Evolutionary conservation across 1,140 invertebrate genomes (phyloP), one percentile per base, ranked within the genome.

Genomic region (Chymomyza costata): DNA sequence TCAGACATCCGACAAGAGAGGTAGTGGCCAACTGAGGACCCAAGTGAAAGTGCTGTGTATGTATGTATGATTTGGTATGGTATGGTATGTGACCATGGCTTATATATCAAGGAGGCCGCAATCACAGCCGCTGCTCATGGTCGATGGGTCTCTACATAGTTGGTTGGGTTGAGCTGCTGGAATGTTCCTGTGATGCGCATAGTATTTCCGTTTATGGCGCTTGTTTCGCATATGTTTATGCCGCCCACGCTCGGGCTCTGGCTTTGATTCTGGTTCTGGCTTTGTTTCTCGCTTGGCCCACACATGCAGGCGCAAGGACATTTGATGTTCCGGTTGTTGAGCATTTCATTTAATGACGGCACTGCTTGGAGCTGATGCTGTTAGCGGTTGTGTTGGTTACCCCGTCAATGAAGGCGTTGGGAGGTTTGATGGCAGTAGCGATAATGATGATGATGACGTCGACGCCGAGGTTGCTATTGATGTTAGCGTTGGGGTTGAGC

Each of bases 311-410:
- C 45, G 53, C 63, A 63, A 63, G 59, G 60, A 60, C 60, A 64
- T 51, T 64, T 50, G 60, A 31, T 54, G 51, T 64, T 67, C 60
- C 64, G 60, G 50, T 59, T 67, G 49, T 64, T 67, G 55, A 64
- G 43, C 61, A 64, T 37, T 51, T 64, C 60, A 55, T 47, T 55
- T 48, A 67, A 66, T 66, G 63, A 66, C 47, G 49, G n/a, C 48
- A 43, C 46, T 54, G 63, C 32, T 48, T 32, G 46, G 16, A 13
- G 16, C 17, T 37, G 17, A 16, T 40, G 35, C 14, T 40, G 60
- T 50, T 66, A 54, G 55, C 60, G n/a, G n/a, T n/a, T n/a, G n/a
- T n/a, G n/a, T n/a, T n/a, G n/a, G 10, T 28, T n/a, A n/a, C n/a
- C n/a, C n/a, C n/a, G n/a, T n/a, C n/a, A n/a, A n/a, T n/a, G n/a